A percentile compares a stretch with the other conserved stretches of the same genome.
Conservation (phyloP, 1,140 invertebrate genomes). For the Periplaneta americana region DNA sequence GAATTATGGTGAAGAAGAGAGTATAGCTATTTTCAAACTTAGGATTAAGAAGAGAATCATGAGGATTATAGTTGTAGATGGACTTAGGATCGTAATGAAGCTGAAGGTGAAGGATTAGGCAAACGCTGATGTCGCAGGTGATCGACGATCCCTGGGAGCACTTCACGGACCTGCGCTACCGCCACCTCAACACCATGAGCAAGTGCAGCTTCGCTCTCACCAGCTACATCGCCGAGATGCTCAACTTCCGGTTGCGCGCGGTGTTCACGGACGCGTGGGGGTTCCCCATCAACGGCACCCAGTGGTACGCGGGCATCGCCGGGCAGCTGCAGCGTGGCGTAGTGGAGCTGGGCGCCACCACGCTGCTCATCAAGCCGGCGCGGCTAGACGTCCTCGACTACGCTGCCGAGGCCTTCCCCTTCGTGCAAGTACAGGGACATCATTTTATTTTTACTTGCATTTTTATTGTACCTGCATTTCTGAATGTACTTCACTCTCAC, state of each 20-base stretch:
- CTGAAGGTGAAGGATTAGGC: too few relatives aligned
- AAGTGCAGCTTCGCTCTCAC: not conserved
- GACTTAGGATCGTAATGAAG: too few relatives aligned
- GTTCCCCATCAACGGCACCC: slow-evolving; percentile 31
- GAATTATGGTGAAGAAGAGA: too few relatives aligned
- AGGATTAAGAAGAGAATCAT: too few relatives aligned
- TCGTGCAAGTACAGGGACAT: slow-evolving; percentile 34
- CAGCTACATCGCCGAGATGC: not conserved
- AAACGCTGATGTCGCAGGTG: too few relatives aligned
- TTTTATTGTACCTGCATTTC: too few relatives aligned
- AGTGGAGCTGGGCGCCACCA: slow-evolving; percentile 43
- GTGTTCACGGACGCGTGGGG: not conserved
- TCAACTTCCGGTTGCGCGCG: not conserved
- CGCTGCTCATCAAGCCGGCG: slow-evolving; percentile 47
- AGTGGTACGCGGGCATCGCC: slow-evolving; percentile 45
- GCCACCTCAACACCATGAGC: not conserved
- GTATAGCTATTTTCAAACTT: too few relatives aligned
- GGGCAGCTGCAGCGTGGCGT: slow-evolving; percentile 44
- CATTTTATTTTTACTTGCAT: too few relatives aligned
- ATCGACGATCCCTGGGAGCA: not conserved
- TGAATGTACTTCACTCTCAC: too few relatives aligned
- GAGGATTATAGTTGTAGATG: too few relatives aligned
- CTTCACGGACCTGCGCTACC: not conserved
- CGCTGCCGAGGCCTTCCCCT: slow-evolving; percentile 42
- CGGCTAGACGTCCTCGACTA: slow-evolving; percentile 42